phyloP scores from a whole-genome alignment of 2,888 invertebrate genomes.

The Cancer borealis region DNA sequence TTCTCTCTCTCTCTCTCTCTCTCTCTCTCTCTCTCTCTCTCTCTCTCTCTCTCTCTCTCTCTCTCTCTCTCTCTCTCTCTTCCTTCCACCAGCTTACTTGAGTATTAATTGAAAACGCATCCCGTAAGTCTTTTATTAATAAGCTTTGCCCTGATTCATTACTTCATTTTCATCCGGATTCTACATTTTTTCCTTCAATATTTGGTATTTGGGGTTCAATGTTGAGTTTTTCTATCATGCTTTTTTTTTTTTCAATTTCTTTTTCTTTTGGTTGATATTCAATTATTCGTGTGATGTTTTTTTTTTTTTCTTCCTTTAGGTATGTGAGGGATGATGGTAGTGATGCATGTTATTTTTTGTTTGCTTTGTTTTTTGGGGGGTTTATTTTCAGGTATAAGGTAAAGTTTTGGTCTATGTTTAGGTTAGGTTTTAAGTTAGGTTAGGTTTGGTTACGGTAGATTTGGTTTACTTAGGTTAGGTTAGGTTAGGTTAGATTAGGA shows the following conservation, averaged over 20 bases:
- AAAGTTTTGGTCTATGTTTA: too few species aligned
- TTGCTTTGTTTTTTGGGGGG: background rate
- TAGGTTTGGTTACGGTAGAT: too few species aligned
- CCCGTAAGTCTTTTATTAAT: background rate
- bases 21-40: conserved; percentile 1
- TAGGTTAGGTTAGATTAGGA: too few species aligned
- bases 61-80: conserved; percentile 14
- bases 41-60: conserved; percentile 1
- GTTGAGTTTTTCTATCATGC: too few species aligned
- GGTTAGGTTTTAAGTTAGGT: too few species aligned
- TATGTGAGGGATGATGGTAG: too few species aligned
- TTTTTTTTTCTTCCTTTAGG: background rate
- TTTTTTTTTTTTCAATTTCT: background rate
- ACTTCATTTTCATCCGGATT: background rate
- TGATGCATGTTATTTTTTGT: background rate
- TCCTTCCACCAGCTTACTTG: background rate
- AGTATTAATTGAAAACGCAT: too few species aligned
- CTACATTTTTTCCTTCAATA: background rate
- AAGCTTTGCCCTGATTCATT: background rate
- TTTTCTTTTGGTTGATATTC: background rate
- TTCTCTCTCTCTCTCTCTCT: background rate
- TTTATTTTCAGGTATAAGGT: too few species aligned
- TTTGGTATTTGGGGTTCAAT: too few species aligned
- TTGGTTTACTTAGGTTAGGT: too few species aligned
- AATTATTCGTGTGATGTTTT: background rate